phyloP scores from a whole-genome alignment of 2,888 invertebrate genomes.

The Lasioglossum zephyrum region DNA sequence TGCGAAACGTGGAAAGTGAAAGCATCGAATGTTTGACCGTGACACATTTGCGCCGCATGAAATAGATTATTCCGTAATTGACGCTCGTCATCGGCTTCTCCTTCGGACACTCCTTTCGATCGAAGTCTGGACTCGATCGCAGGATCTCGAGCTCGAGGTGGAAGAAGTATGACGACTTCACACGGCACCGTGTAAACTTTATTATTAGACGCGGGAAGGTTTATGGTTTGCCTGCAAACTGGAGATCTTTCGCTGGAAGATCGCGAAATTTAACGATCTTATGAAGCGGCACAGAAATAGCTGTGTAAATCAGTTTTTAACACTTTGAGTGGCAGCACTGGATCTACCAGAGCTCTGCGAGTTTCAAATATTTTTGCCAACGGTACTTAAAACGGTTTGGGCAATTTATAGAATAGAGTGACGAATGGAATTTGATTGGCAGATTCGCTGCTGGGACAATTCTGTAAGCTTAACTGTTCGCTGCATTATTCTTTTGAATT shows the following conservation, averaged over 20 bases:
- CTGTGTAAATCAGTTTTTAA: background rate
- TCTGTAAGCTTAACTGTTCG: too few relatives aligned
- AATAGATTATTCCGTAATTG: constrained; percentile 50
- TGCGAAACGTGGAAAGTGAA: constrained; percentile 62
- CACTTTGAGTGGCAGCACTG: background rate
- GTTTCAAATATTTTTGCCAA: background rate
- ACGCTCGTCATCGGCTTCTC: constrained; percentile 10
- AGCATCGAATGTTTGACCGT: constrained; percentile 57
- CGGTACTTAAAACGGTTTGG: background rate
- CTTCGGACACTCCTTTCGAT: background rate
- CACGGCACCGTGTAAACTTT: background rate
- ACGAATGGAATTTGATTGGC: too few relatives aligned
- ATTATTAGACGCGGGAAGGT: background rate
- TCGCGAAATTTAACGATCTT: background rate
- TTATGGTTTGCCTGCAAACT: background rate
- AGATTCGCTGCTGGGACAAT: background rate
- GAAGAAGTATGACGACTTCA: background rate
- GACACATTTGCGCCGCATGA: constrained; percentile 57
- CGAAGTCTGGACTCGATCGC: background rate
- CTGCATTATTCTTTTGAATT: too few relatives aligned
- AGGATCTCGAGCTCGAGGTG: background rate
- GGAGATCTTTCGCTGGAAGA: background rate
- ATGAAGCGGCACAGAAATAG: background rate
- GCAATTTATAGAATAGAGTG: background rate
- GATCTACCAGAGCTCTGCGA: background rate